A percentile compares a stretch with the other conserved stretches of the same genome.
Conservation (phyloP, 2,888 invertebrate species). For the Dryobota labecula region DNA sequence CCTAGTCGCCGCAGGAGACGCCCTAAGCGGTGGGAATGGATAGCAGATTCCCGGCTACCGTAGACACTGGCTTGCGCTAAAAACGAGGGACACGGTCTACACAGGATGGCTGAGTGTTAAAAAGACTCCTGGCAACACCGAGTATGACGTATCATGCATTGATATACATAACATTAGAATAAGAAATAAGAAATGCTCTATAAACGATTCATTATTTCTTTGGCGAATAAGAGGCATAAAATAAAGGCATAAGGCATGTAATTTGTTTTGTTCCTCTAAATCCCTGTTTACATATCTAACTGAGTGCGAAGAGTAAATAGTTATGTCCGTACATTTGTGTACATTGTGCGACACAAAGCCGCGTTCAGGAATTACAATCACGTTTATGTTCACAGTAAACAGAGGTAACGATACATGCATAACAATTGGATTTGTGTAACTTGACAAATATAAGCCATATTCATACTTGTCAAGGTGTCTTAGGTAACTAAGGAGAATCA, state of each 20-base stretch:
- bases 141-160: too few relatives aligned
- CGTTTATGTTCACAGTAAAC: conserved; percentile 33
- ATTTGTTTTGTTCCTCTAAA: not conserved
- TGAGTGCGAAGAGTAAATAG: conserved; percentile 39
- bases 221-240: too few relatives aligned
- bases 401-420: conserved; percentile 44
- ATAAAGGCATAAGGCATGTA: not conserved
- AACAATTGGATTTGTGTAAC: conserved; percentile 37
- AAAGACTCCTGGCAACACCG: too few relatives aligned
- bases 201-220: too few relatives aligned
- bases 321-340: conserved; percentile 22
- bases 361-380: conserved; percentile 37
- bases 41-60: too few relatives aligned
- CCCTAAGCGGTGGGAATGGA: too few relatives aligned
- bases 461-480: not conserved
- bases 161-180: too few relatives aligned
- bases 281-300: conserved; percentile 35
- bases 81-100: too few relatives aligned
- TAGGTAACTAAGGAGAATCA: not conserved
- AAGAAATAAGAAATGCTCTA: too few relatives aligned
- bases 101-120: too few relatives aligned
- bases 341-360: not conserved
- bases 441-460: not conserved
- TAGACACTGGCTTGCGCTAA: too few relatives aligned
- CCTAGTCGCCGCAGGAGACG: too few relatives aligned